phyloP scores from a whole-genome alignment of 2,113 vertebrate genomes.

The Lagopus muta region DNA sequence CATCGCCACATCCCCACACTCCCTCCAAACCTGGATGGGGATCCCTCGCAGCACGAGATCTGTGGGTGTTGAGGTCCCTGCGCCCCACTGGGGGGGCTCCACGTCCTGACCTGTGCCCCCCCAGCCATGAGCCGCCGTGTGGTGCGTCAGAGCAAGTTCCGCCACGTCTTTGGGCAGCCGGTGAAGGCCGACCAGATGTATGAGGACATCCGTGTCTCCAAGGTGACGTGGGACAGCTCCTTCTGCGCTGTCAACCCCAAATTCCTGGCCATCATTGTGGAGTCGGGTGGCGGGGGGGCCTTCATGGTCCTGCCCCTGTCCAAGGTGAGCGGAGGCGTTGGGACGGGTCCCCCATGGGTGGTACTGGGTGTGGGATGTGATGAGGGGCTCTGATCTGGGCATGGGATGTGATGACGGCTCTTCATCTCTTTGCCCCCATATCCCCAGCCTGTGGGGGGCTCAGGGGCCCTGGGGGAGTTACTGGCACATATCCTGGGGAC shows the following conservation, averaged over 20 bases:
- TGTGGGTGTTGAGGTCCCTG: not conserved
- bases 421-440: not conserved
- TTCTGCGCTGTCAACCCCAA: conserved; percentile 98
- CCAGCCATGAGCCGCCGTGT: conserved; percentile 94
- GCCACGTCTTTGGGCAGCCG: conserved; percentile 94
- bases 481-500: accelerated
- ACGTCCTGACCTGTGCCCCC: not conserved
- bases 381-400: not conserved
- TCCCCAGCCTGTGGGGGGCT: accelerated
- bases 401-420: accelerated
- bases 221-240: conserved; percentile 98
- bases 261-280: conserved; percentile 95
- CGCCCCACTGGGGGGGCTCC: accelerated
- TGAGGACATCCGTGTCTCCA: conserved; percentile 97
- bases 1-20: not conserved
- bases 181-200: conserved; percentile 94
- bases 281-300: conserved; percentile 93
- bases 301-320: conserved; percentile 92
- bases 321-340: conserved; percentile 79
- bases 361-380: accelerated
- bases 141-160: conserved; percentile 98
- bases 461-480: not conserved
- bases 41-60: accelerated
- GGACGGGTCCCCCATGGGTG: accelerated
- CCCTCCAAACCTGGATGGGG: not conserved